Evolutionary conservation across 2,113 vertebrate genomes (phyloP), one percentile per base, ranked within the genome.

Genomic region (Callipepla squamata): DNA sequence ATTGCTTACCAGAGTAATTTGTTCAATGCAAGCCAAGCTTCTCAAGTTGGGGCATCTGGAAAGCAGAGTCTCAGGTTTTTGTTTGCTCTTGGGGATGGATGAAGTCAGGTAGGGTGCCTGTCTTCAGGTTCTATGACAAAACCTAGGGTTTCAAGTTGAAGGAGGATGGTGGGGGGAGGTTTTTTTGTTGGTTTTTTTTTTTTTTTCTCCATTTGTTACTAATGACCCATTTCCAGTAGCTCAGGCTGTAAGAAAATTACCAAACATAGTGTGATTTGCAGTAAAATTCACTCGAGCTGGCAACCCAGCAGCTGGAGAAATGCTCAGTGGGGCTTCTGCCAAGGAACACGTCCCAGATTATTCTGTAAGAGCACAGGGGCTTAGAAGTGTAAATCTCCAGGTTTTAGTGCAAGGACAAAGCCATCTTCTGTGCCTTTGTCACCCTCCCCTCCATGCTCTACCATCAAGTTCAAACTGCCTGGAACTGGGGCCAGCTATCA

Each of bases 151-250:
- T 89, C 30, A 79, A 79, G n/a, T n/a, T 79, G 66, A 92, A 80
- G 13, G 8, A 4, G 14, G 18, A 28, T 32, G 18, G 4, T 34
- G 17, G 44, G 74, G n/a, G 8, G 5, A 17, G 5, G 9, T n/a
- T 26, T 70, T 38, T 50, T 48, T 36, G 36, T 36, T 36, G 36
- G 36, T 36, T 23, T 11, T 25, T 5, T 50, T 25, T 28, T 40
- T 19, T 48, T 55, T 55, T 32, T 28, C 25, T 13, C 38, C 16
- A 55, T 36, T 66, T 94, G 84, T 90, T 81, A 88, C 57, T 94
- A 94, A 96, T 88, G 91, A 94, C 63, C 95, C 79, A 92, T 53
- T 94, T 95, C 75, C 68, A 92, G 72, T 51, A 94, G 91, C 93
- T 95, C n/a, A 72, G n/a, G n/a, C 87, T 93, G 51, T 63, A 94